These are phyloP conservation scores for Luidia sarsii DNA, from an alignment of 53 echinoderm and acorn worm genomes.

Conservation along the genomic window DNA sequence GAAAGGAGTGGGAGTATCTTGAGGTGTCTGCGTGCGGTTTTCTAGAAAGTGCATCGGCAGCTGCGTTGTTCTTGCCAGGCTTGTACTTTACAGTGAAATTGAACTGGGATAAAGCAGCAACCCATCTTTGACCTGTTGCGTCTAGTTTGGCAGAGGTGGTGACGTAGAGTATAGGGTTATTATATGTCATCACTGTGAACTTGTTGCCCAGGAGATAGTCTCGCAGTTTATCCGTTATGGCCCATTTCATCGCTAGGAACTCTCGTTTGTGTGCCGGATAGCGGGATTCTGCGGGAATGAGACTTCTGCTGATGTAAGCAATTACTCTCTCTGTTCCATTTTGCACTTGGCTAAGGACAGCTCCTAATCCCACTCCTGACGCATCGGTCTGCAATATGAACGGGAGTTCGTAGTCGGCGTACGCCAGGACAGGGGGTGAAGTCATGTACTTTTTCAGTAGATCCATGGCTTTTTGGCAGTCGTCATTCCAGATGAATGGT, in stretches of 20 bases:
- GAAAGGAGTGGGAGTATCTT: background rate
- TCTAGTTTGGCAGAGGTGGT: conserved; percentile 57
- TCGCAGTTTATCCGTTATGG: conserved; percentile 46
- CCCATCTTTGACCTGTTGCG: conserved; percentile 37
- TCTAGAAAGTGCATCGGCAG: conserved; percentile 27
- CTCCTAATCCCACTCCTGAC: background rate
- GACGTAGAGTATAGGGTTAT: conserved; percentile 63
- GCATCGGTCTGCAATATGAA: background rate
- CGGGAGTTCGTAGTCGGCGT: background rate
- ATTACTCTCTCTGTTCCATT: conserved; percentile 13
- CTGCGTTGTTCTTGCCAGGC: conserved; percentile 23
- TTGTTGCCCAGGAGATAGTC: conserved; percentile 47
- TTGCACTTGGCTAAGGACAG: background rate
- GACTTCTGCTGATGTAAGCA: background rate
- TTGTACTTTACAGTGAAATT: conserved; percentile 37
- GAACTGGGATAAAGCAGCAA: conserved; percentile 26
- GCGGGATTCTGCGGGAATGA: background rate
- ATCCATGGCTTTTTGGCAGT: background rate
- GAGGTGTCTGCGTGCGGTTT: background rate
- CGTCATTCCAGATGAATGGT: background rate
- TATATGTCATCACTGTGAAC: conserved; percentile 42
- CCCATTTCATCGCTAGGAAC: conserved; percentile 72
- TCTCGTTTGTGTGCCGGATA: conserved; percentile 67
- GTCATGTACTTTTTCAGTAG: background rate
- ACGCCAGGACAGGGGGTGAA: conserved; percentile 9